phyloP scores from a whole-genome alignment of 2,888 invertebrate species.

The Drosophila buzzatii region DNA sequence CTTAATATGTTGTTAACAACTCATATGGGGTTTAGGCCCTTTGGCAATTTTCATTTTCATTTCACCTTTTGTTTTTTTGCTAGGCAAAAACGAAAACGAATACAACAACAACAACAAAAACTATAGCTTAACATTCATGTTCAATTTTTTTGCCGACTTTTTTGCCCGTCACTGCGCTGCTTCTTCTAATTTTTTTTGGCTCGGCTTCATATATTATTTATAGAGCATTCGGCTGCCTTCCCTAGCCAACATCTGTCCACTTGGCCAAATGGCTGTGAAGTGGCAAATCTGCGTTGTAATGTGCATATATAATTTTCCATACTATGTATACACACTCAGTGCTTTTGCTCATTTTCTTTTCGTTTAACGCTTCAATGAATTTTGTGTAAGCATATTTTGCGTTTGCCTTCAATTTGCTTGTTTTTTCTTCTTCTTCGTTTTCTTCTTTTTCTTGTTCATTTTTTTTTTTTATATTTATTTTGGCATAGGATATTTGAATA shows the following conservation, averaged over 20 bases:
- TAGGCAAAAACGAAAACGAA: not conserved
- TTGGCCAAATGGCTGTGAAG: constrained; percentile 55
- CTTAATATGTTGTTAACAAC: constrained; percentile 80
- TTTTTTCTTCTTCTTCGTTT: not conserved
- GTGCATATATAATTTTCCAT: constrained; percentile 78
- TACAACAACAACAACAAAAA: constrained; percentile 25
- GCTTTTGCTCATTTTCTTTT: constrained; percentile 22
- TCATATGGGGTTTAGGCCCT: constrained; percentile 62
- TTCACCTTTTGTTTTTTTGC: constrained; percentile 21
- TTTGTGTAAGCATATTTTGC: constrained; percentile 53
- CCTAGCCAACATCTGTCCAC: not conserved
- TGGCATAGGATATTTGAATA: constrained; percentile 18
- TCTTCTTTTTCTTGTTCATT: no score
- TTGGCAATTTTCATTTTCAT: constrained; percentile 22
- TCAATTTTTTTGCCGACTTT: constrained; percentile 39
- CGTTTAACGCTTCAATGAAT: constrained; percentile 68
- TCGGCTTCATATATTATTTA: constrained; percentile 61
- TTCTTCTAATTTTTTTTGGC: constrained; percentile 35
- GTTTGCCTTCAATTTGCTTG: constrained; percentile 3
- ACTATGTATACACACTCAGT: constrained; percentile 34
- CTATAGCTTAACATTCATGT: constrained; percentile 44
- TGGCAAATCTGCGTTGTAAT: constrained; percentile 79
- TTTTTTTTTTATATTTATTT: not conserved
- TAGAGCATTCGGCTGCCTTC: constrained; percentile 38
- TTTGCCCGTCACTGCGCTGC: constrained; percentile 54